Base-by-base conservation (phyloP, 1,140 invertebrate species). In the Thereuonema tuberculata region DNA sequence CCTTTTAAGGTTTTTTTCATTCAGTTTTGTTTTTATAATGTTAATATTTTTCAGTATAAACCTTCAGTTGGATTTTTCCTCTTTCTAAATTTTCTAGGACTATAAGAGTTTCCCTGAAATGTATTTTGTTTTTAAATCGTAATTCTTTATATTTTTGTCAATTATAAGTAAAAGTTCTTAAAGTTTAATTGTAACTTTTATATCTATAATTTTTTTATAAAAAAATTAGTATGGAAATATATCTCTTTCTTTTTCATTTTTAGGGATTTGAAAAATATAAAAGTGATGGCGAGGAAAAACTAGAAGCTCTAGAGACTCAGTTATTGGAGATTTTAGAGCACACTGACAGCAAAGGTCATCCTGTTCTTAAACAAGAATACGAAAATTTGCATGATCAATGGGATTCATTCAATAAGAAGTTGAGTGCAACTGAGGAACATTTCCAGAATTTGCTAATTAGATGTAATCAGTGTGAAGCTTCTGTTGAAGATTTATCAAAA, bases 271-370 rank as follows among this genome's bases (percentile, higher is more conserved):
- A 26, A 14, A 26, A 55, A 55, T 14, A 55, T 15, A 12, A 85
- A 88, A 66, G 81, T 83, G 83, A 89, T 71, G 86, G 87, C 2
- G 81, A 90, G 64, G 75, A 80, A 49, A 80, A 84, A 27, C 74
- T 93, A 12, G 74, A 77, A n/a, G 78, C 81, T 25, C 84, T 88
- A 59, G 82, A 85, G 66, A 74, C 78, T 23, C 81, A 87, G 61
- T 68, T 92, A 46, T 78, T 86, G 60, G 78, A 77, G 5, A 83
- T 91, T 59, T 71, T 92, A 0, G 76, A 82, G 60, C 84, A 90
- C 65, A 95, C 91, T 0, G 85, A 85, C 62, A 72, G 82, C 21
- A 77, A 77, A 58, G 92, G 92, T 2, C 89, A 93, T 72, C 77
- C 80, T 5, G 75, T 78, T 2, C 72, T 95, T 24, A 76, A 84